Percentiles rank a stretch among this genome's conserved stretches.
phyloP scores from a whole-genome alignment of 1,140 invertebrate species.

The Venustaconcha ellipsiformis region DNA sequence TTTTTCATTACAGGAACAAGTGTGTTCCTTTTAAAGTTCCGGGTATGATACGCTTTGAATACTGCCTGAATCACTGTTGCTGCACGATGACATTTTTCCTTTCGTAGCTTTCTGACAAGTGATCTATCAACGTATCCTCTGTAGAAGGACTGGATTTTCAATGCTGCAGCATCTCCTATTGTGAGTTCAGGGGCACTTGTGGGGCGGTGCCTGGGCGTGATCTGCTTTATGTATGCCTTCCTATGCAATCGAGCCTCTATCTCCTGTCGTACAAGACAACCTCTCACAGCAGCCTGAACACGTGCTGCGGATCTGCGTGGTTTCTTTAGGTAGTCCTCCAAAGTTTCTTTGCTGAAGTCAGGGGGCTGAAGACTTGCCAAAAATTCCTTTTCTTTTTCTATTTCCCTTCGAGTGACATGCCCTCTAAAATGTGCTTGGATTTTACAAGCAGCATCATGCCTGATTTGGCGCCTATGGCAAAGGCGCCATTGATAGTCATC shows the following conservation, averaged over 20 bases:
- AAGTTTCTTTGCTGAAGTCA: background rate
- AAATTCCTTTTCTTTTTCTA: conserved; percentile 15
- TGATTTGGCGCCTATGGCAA: too few relatives aligned
- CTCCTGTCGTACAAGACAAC: conserved; percentile 7
- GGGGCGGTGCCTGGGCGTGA: conserved; percentile 10
- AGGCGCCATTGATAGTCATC: background rate
- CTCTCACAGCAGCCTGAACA: conserved; percentile 22
- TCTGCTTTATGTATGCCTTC: conserved; percentile 7
- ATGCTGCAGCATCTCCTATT: conserved; percentile 16
- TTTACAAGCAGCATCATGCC: background rate
- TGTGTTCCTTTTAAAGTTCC: too few relatives aligned
- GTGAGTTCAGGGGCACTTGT: conserved; percentile 1
- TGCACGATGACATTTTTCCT: too few relatives aligned
- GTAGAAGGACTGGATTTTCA: conserved; percentile 21
- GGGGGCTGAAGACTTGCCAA: conserved; percentile 24
- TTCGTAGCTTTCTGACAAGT: too few relatives aligned
- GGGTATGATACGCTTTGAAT: too few relatives aligned
- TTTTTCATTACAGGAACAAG: too few relatives aligned
- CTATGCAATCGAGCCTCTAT: conserved; percentile 13
- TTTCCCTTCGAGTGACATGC: conserved; percentile 1
- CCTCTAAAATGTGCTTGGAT: background rate
- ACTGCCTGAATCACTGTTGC: too few relatives aligned
- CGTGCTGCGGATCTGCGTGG: conserved; percentile 16
- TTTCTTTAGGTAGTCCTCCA: conserved; percentile 21
- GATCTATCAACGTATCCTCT: conserved; percentile 18